Conservation (phyloP, 2,113 vertebrate species). For the Limnothrissa miodon region DNA sequence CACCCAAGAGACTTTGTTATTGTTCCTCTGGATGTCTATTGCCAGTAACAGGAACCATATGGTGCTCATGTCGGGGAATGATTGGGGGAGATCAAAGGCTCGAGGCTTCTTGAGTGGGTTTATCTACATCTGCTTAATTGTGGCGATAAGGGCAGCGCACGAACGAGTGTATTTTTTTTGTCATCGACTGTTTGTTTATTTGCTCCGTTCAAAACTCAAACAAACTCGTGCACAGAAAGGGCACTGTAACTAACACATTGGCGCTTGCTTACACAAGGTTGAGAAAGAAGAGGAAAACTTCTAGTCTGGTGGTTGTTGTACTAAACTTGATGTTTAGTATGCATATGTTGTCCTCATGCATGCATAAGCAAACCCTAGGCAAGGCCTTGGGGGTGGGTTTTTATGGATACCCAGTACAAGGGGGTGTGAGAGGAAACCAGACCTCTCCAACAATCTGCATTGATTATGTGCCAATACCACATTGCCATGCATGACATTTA, state of each 20-base stretch:
- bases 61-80: not conserved
- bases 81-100: not conserved
- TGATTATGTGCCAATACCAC: not conserved
- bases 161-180: not conserved
- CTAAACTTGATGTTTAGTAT: not conserved
- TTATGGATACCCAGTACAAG: not conserved
- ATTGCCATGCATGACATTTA: conserved; percentile 14
- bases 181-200: not conserved
- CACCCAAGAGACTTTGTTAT: conserved; percentile 11
- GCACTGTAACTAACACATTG: not conserved
- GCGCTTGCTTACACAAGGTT: not conserved
- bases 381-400: not conserved
- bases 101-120: not conserved
- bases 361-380: not conserved
- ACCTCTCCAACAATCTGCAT: not conserved
- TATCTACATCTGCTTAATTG: conserved; percentile 15
- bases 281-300: not conserved
- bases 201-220: not conserved
- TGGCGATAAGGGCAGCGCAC: not conserved
- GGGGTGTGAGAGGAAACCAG: not conserved
- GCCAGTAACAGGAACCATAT: conserved; percentile 19
- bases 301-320: not conserved
- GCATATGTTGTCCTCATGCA: not conserved
- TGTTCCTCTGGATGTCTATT: conserved; percentile 3
- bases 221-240: not conserved